Conservation (phyloP, 2,113 vertebrate species). For the Mola mola region DNA sequence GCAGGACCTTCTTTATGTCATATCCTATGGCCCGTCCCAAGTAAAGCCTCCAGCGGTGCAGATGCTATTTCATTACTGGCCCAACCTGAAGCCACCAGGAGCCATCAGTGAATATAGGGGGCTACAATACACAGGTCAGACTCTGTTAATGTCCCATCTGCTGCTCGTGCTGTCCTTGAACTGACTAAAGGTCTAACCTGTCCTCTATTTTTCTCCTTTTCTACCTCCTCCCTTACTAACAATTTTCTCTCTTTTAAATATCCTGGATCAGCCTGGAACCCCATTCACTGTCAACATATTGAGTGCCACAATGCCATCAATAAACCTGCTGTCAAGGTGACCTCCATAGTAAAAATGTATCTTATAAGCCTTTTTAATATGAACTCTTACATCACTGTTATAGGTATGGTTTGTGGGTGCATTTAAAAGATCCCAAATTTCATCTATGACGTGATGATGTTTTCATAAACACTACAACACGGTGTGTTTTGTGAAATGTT, state of each 20-base stretch:
- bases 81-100: constrained; percentile 97
- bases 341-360: constrained; percentile 2
- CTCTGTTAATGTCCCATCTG: constrained; percentile 7
- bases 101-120: constrained; percentile 99
- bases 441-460: too few species aligned
- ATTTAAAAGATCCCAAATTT: not conserved
- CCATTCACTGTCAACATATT: constrained; percentile 98
- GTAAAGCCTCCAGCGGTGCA: constrained; percentile 98
- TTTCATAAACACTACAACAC: too few species aligned
- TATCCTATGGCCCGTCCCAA: constrained; percentile 98
- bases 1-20: constrained; percentile 97
- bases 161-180: constrained; percentile 26
- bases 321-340: constrained; percentile 99
- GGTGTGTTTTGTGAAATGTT: too few species aligned
- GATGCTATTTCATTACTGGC: constrained; percentile 99
- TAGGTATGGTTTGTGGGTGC: constrained; percentile 1
- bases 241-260: constrained; percentile 5
- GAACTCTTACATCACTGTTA: not conserved
- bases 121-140: constrained; percentile 96
- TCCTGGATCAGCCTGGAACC: constrained; percentile 94
- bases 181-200: constrained; percentile 28
- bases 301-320: constrained; percentile 99
- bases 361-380: constrained; percentile 7
- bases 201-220: constrained; percentile 3
- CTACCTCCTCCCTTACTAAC: not conserved